phyloP scores from a whole-genome alignment of 2,888 invertebrate genomes.

The Lathronympha strigana region DNA sequence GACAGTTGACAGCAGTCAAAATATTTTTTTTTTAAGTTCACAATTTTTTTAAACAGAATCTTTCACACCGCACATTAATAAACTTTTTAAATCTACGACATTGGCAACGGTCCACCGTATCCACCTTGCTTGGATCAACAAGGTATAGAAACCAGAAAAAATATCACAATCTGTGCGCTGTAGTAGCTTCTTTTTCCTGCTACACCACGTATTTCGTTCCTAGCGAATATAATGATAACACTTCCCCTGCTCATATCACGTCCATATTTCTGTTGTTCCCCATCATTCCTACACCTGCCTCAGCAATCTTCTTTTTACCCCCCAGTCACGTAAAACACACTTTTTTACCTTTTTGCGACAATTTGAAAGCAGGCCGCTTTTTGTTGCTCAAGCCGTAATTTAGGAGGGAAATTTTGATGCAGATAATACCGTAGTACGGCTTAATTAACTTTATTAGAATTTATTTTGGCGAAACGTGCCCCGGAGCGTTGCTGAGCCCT shows the following conservation, averaged over 20 bases:
- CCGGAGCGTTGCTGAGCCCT: slow-evolving; percentile 49
- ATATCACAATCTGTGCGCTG: too few relatives aligned
- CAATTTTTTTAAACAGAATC: too few relatives aligned
- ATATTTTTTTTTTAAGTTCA: too few relatives aligned
- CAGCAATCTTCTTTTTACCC: slow-evolving; percentile 31
- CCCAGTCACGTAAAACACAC: slow-evolving; percentile 67
- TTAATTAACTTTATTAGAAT: slow-evolving; percentile 83
- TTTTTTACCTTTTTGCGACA: slow-evolving; percentile 64
- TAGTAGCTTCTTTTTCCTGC: too few relatives aligned
- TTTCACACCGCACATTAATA: too few relatives aligned
- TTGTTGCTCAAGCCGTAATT: slow-evolving; percentile 62
- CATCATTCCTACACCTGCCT: slow-evolving; percentile 30
- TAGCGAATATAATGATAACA: too few relatives aligned
- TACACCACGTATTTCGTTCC: too few relatives aligned
- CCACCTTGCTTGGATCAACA: too few relatives aligned
- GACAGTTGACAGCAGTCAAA: too few relatives aligned
- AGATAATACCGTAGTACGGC: slow-evolving; percentile 75
- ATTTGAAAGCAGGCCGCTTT: slow-evolving; percentile 56
- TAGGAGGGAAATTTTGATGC: slow-evolving; percentile 68
- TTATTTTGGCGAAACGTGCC: slow-evolving; percentile 72
- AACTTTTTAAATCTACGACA: too few relatives aligned
- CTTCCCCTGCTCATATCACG: neutral
- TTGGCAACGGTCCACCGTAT: too few relatives aligned
- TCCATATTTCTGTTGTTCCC: slow-evolving; percentile 30
- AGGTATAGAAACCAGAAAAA: too few relatives aligned